These are phyloP conservation scores for Capitella teleta DNA, from an alignment of 1,140 invertebrate genomes.

Conservation along the genomic window DNA sequence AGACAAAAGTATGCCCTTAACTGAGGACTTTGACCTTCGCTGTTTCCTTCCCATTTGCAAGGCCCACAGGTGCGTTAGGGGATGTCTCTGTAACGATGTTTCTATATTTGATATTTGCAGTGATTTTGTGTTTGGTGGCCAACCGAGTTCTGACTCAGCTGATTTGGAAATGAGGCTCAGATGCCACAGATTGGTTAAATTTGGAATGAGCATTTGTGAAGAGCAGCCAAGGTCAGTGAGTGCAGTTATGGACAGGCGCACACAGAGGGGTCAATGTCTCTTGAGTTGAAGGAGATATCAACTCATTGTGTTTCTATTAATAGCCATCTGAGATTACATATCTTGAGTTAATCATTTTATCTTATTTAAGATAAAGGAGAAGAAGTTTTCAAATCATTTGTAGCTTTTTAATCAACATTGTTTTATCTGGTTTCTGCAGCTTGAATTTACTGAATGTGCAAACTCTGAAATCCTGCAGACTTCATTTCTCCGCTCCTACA, in stretches of 20 bases:
- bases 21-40: slow-evolving; percentile 66
- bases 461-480: slow-evolving; percentile 11
- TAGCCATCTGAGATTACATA: not conserved
- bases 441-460: slow-evolving; percentile 18
- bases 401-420: not conserved
- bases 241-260: not conserved
- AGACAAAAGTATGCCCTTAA: slow-evolving; percentile 57
- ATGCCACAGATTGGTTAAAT: slow-evolving; percentile 24
- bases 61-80: not conserved
- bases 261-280: not conserved
- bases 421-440: slow-evolving; percentile 10
- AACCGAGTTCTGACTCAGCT: slow-evolving; percentile 16
- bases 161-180: slow-evolving; percentile 26
- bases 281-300: not conserved
- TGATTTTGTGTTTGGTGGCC: slow-evolving; percentile 13
- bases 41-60: slow-evolving; percentile 58
- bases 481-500: slow-evolving; percentile 18
- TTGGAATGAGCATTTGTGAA: slow-evolving; percentile 31
- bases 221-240: slow-evolving; percentile 18
- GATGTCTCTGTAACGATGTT: not conserved
- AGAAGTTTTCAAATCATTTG: not conserved
- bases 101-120: not conserved
- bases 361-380: not conserved
- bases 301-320: no score
- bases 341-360: not conserved